Conservation (phyloP, 37 sponge, comb jelly and placozoan species). For the Beroe ovata region DNA sequence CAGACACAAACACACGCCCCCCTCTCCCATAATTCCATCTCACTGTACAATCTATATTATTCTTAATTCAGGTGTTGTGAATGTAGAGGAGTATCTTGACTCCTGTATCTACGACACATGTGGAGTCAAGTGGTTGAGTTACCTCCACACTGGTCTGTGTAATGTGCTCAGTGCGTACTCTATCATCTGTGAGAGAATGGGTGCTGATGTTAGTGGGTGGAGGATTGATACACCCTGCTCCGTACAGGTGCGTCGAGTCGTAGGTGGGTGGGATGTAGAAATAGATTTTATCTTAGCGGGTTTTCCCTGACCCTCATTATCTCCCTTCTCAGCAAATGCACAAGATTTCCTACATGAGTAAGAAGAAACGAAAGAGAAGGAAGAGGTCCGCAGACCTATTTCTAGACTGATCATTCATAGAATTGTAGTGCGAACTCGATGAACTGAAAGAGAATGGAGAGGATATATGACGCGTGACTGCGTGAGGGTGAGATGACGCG, state of each 20-base stretch:
- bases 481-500: too few species aligned
- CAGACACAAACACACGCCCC: background rate
- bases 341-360: conserved; percentile 40
- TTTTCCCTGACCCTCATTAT: too few species aligned
- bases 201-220: conserved; percentile 15
- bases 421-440: too few species aligned
- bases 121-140: conserved; percentile 27
- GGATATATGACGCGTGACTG: too few species aligned
- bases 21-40: background rate
- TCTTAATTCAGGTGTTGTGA: conserved; percentile 18
- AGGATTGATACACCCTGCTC: conserved; percentile 36
- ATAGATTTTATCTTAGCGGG: too few species aligned
- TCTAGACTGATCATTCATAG: too few species aligned
- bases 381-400: conserved; percentile 12
- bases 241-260: conserved; percentile 11
- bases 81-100: conserved; percentile 31
- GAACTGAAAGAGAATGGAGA: too few species aligned
- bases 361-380: background rate
- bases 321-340: conserved; percentile 16
- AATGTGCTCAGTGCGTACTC: conserved; percentile 57
- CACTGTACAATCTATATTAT: too few species aligned
- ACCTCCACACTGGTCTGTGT: conserved; percentile 46
- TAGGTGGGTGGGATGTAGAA: too few species aligned
- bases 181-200: conserved; percentile 13
- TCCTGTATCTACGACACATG: conserved; percentile 29